These are phyloP conservation scores for Aphelinus atriplicis DNA, from an alignment of 1,140 invertebrate genomes.

Conservation along the genomic window DNA sequence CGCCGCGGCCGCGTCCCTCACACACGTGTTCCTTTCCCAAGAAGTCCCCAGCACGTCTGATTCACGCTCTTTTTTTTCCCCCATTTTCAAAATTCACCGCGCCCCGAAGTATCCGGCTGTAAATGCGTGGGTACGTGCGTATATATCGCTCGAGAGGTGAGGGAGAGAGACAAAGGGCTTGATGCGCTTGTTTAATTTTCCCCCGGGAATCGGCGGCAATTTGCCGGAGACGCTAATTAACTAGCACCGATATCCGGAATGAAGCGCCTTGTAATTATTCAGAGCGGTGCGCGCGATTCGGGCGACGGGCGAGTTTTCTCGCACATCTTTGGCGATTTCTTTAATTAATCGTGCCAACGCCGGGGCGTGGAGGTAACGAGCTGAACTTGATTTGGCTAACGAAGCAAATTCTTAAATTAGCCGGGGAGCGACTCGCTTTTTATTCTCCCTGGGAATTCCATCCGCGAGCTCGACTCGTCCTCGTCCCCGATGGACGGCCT, in stretches of 20 bases:
- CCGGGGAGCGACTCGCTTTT: slow-evolving; percentile 36
- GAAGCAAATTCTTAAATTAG: slow-evolving; percentile 65
- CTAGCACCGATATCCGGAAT: slow-evolving; percentile 63
- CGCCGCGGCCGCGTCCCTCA: no score
- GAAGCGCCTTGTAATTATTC: slow-evolving; percentile 48
- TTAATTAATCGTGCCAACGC: slow-evolving; percentile 66
- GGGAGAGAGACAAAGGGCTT: no score
- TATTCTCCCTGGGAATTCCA: slow-evolving; percentile 1
- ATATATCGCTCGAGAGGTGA: no score
- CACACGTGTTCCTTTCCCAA: no score
- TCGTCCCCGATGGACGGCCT: neutral
- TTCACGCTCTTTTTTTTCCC: no score
- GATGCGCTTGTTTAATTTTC: neutral
- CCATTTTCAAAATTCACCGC: no score
- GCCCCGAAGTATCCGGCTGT: no score
- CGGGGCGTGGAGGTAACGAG: slow-evolving; percentile 48
- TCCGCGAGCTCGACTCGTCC: neutral
- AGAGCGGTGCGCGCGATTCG: neutral
- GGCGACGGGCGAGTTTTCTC: neutral
- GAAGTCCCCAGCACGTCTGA: no score
- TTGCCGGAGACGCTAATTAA: slow-evolving; percentile 51
- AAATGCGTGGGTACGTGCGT: no score
- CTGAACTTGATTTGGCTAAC: slow-evolving; percentile 62
- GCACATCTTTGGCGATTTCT: slow-evolving; percentile 15
- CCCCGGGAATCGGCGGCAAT: neutral